Conservation (phyloP, 2,797 vertebrate species). For the Falco concolor region DNA sequence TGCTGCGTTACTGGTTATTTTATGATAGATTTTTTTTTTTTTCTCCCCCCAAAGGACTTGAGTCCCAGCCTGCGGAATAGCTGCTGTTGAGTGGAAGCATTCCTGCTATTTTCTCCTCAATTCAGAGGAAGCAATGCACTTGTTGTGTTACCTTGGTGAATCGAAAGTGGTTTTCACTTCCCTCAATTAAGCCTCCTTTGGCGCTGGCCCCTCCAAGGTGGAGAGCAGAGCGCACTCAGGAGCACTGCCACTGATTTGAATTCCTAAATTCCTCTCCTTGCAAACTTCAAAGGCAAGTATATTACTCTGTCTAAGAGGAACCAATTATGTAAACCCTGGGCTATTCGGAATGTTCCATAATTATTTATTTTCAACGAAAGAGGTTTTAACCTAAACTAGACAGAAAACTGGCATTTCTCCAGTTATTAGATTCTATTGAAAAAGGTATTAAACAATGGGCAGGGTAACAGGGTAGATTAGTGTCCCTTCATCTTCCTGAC, state of each 20-base stretch:
- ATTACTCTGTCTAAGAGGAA: slow-evolving; percentile 60
- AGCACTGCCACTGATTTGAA: slow-evolving; percentile 43
- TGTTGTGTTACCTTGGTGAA: slow-evolving; percentile 69
- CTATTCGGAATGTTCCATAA: slow-evolving; percentile 59
- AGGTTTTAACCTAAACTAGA: slow-evolving; percentile 64
- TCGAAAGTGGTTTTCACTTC: slow-evolving; percentile 67
- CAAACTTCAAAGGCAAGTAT: slow-evolving; percentile 64
- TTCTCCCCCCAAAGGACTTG: not conserved
- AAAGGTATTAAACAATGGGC: slow-evolving; percentile 71
- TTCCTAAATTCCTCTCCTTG: slow-evolving; percentile 61
- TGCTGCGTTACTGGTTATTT: slow-evolving; percentile 57
- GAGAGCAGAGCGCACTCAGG: slow-evolving; percentile 1
- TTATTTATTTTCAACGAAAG: slow-evolving; percentile 70
- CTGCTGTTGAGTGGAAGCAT: slow-evolving; percentile 41
- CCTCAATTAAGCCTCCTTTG: slow-evolving; percentile 64
- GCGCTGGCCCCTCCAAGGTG: slow-evolving; percentile 35
- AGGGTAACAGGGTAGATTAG: slow-evolving; percentile 63
- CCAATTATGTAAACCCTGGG: slow-evolving; percentile 60
- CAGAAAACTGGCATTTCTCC: slow-evolving; percentile 70
- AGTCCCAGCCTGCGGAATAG: slow-evolving; percentile 48
- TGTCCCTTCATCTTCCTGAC: slow-evolving; percentile 72
- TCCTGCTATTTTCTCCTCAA: slow-evolving; percentile 40
- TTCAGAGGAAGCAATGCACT: slow-evolving; percentile 67
- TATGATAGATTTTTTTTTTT: slow-evolving; percentile 7
- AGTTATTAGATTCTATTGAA: slow-evolving; percentile 70